phyloP scores from a whole-genome alignment of 2,113 vertebrate genomes.

The Gallinago jamesoni region DNA sequence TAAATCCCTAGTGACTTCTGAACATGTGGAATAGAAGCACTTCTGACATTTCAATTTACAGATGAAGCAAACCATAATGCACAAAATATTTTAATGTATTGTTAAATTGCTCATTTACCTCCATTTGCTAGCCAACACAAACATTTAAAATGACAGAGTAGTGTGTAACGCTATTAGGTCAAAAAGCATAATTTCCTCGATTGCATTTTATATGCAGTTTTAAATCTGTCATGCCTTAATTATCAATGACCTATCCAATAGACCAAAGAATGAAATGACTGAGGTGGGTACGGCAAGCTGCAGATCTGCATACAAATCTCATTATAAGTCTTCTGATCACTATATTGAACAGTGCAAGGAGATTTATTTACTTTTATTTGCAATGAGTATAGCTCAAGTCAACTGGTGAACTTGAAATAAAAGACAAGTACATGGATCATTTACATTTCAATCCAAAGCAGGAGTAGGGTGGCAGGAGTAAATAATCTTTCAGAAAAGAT shows the following conservation, averaged over 20 bases:
- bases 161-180: not conserved
- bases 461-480: not conserved
- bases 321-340: not conserved
- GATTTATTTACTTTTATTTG: not conserved
- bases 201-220: not conserved
- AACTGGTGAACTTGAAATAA: slow-evolving; percentile 20
- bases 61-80: not conserved
- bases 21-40: not conserved
- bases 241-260: not conserved
- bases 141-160: not conserved
- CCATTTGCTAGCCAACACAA: not conserved
- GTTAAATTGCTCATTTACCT: slow-evolving; percentile 11
- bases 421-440: not conserved
- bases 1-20: not conserved
- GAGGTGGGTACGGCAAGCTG: not conserved
- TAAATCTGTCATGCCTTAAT: not conserved
- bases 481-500: not conserved
- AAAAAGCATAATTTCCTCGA: not conserved
- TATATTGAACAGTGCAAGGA: not conserved
- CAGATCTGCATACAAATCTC: not conserved
- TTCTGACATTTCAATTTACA: not conserved
- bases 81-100: not conserved
- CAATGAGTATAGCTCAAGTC: not conserved
- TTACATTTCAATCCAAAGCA: slow-evolving; percentile 22
- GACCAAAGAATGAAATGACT: not conserved